Evolutionary conservation across 2,113 vertebrate genomes (phyloP).

Genomic region (Herpetotheres cachinnans): DNA sequence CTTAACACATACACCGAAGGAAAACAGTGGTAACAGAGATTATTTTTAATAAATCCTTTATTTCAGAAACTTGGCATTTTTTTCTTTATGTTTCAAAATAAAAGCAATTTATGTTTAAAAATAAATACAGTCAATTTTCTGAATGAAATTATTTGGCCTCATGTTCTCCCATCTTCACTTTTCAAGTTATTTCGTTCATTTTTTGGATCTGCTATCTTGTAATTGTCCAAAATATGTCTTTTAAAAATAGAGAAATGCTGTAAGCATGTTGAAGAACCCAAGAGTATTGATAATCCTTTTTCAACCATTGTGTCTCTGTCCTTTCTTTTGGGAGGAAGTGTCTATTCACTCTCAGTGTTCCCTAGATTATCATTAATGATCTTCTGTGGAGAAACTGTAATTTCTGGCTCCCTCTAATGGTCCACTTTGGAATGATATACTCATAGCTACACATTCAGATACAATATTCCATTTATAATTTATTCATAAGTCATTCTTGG

Average conservation of each 20-base stretch:
- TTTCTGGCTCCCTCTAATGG: constrained; percentile 29
- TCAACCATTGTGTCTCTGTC: not conserved
- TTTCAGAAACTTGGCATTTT: not conserved
- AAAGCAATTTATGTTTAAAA: not conserved
- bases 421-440: not conserved
- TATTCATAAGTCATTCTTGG: not conserved
- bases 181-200: not conserved
- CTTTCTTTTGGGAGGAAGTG: not conserved
- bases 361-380: too few species aligned
- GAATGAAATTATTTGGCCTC: not conserved
- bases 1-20: not conserved
- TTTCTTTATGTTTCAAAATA: not conserved
- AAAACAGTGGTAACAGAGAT: not conserved
- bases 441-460: not conserved
- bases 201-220: not conserved
- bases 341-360: not conserved
- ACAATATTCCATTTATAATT: not conserved
- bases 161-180: not conserved
- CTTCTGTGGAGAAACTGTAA: not conserved
- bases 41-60: fast-evolving
- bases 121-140: not conserved
- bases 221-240: not conserved
- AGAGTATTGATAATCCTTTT: not conserved
- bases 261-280: not conserved
- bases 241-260: not conserved